Evolutionary conservation across 2,888 invertebrate species (phyloP), one percentile per base, ranked within the genome.

Genomic region (Hybos culiciformis): DNA sequence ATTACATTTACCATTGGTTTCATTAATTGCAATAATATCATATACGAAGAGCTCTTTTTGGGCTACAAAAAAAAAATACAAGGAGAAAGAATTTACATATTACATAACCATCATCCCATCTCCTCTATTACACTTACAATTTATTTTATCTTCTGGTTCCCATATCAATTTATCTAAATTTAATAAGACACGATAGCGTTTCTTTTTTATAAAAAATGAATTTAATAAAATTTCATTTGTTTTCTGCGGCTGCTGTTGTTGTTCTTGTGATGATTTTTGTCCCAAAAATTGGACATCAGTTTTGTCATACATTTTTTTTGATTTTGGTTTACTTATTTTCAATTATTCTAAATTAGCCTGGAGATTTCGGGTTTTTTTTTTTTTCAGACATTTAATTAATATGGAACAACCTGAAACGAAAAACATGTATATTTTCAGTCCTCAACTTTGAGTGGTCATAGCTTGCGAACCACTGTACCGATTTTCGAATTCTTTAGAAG

Each of bases 111-210:
- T 24, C 11, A 24, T 24, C n/a, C n/a, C n/a, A n/a, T n/a, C n/a
- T n/a, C n/a, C n/a, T n/a, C n/a, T n/a, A 32, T 32, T 32, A 8
- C 18, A 17, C 17, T 33, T 33, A 15, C 15, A 33, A 19, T 38
- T 38, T 5, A 12, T 12, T 15, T 12, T 5, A 39, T 7, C n/a
- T 26, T 19, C 39, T 26, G 8, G 3, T 24, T 78, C 78, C 78
- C 79, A 79, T 38, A 75, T 73, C 45, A 79, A 62, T 42, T 69
- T 71, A 49, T 73, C 72, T 41, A 70, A 71, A 59, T 78, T 75
- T 50, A 78, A 72, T 59, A 77, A 72, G 14, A 77, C 77, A 47
- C 73, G 70, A 56, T 72, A 73, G 51, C 73, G 69, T 60, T 75
- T 77, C 55, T 74, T 76, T 50, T 72, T 71, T 45, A 73, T 70